These are phyloP conservation scores for Crematogaster levior DNA, from an alignment of 2,888 invertebrate genomes.

Conservation along the genomic window DNA sequence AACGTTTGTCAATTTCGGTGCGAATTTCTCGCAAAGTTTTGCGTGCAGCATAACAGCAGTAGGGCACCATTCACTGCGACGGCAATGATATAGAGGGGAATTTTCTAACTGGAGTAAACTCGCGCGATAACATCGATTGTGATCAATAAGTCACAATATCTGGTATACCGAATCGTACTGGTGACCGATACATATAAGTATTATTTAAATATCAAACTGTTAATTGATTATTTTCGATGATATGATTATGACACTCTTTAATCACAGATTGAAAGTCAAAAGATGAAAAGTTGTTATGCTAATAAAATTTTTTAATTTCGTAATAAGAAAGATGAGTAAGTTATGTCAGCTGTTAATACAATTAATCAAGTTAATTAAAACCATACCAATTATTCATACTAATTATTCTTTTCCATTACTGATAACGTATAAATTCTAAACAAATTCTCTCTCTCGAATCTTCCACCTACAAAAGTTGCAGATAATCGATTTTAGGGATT, in stretches of 20 bases:
- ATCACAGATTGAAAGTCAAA: background rate
- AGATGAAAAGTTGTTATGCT: background rate
- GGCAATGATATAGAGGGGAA: conserved; percentile 37
- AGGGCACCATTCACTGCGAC: background rate
- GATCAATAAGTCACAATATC: conserved; percentile 18
- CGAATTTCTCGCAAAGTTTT: conserved; percentile 53
- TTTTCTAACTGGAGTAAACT: conserved; percentile 53
- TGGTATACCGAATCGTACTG: no score
- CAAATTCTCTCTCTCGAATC: background rate
- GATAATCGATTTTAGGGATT: background rate
- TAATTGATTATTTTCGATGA: background rate
- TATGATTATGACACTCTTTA: background rate
- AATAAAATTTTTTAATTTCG: background rate
- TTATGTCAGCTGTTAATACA: background rate
- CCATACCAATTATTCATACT: no score
- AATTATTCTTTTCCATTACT: no score
- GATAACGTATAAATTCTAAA: background rate
- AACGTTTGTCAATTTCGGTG: conserved; percentile 51
- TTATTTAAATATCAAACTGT: background rate
- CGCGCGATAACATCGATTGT: conserved; percentile 21
- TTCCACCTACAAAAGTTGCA: background rate
- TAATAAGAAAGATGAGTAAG: background rate
- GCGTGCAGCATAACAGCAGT: conserved; percentile 39
- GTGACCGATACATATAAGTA: no score
- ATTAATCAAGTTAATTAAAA: background rate